These are phyloP conservation scores for Petrosia ficiformis DNA, from an alignment of 37 sponge, comb jelly and placozoan species.

Conservation along the genomic window DNA sequence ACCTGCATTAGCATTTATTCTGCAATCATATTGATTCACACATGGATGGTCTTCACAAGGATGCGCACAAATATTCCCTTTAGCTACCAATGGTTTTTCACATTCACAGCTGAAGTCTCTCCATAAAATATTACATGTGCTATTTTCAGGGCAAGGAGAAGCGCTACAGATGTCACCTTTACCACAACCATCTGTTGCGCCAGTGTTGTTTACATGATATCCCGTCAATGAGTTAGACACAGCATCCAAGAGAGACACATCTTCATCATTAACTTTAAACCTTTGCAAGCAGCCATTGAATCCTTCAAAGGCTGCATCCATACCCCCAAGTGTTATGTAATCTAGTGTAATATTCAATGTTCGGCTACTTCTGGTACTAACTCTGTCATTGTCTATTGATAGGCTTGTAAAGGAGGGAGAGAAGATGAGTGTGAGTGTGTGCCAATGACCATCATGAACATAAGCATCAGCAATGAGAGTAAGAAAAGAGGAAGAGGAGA, in stretches of 20 bases:
- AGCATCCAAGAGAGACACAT: too few species aligned
- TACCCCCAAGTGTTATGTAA: too few species aligned
- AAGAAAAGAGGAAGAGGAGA: not conserved
- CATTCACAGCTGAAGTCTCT: slow-evolving; percentile 25
- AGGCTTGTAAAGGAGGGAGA: not conserved
- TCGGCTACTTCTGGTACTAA: not conserved
- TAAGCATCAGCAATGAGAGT: slow-evolving; percentile 11
- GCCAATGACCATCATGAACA: slow-evolving; percentile 46
- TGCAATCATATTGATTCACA: too few species aligned
- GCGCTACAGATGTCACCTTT: not conserved
- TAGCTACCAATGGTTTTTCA: too few species aligned
- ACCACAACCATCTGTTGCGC: slow-evolving; percentile 10
- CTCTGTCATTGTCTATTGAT: slow-evolving; percentile 31
- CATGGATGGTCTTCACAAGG: too few species aligned
- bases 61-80: too few species aligned
- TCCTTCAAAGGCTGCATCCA: too few species aligned
- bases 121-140: slow-evolving; percentile 15
- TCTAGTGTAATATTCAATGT: not conserved
- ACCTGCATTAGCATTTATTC: too few species aligned
- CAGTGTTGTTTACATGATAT: not conserved
- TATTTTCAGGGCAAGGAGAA: slow-evolving; percentile 16
- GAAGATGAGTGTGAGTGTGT: slow-evolving; percentile 3
- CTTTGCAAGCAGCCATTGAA: too few species aligned
- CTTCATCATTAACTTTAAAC: too few species aligned
- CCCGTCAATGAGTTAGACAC: not conserved